Conservation (phyloP, 2,888 invertebrate species). For the Tetranychus truncatus region DNA sequence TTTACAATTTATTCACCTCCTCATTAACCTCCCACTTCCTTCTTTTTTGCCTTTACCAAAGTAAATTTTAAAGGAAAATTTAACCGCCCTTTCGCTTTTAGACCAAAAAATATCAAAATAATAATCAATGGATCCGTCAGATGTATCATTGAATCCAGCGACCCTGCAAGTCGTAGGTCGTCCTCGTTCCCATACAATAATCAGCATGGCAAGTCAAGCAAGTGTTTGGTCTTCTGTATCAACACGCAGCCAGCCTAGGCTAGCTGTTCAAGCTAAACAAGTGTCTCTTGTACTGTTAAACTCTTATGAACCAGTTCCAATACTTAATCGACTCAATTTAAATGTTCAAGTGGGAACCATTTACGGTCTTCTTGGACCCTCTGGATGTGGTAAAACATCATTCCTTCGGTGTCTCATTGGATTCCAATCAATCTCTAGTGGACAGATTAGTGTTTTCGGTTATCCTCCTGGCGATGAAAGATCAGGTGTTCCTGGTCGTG, state of each 20-base stretch:
- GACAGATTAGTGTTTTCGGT: conserved; percentile 10
- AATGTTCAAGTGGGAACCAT: conserved; percentile 4
- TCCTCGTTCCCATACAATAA: background rate
- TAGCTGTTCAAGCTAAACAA: background rate
- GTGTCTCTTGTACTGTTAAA: background rate
- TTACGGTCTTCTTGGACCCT: conserved; percentile 10
- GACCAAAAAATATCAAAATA: background rate
- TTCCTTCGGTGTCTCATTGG: conserved; percentile 10
- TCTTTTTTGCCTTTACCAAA: background rate
- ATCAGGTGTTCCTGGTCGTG: conserved; percentile 17
- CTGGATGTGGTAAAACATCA: conserved; percentile 10
- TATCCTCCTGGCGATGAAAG: conserved; percentile 4
- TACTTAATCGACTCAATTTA: conserved; percentile 8
- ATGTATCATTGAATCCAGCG: background rate
- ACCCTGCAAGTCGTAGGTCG: background rate
- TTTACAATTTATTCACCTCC: background rate
- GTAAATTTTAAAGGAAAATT: background rate
- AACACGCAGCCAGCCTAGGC: background rate
- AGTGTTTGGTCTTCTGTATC: background rate
- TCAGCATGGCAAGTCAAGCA: background rate
- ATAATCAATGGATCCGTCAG: background rate
- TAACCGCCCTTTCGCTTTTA: background rate
- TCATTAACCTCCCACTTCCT: background rate
- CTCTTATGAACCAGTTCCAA: background rate
- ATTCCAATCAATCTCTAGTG: background rate